Evolutionary conservation across 37 sponge, comb jelly and placozoan genomes (phyloP).

Genomic region (Bolinopsis microptera): DNA sequence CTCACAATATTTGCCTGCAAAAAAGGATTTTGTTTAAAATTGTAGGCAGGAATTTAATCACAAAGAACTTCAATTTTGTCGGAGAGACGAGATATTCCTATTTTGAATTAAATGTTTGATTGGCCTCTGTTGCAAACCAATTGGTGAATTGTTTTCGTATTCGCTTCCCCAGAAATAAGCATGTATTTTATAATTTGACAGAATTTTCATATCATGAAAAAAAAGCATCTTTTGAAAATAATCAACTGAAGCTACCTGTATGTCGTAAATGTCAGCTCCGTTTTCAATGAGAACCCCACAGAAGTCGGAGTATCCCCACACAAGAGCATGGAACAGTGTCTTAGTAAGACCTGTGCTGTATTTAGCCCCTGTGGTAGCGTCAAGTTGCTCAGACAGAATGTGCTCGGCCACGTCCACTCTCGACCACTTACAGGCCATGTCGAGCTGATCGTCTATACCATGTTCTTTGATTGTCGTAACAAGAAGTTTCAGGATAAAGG

Average conservation of each 20-base stretch:
- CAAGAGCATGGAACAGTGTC: conserved; percentile 22
- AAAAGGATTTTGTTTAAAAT: neutral
- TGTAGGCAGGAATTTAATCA: too few relatives aligned
- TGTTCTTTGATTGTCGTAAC: neutral
- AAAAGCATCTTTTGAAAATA: too few relatives aligned
- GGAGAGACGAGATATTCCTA: too few relatives aligned
- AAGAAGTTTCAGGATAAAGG: neutral
- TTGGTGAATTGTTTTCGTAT: too few relatives aligned
- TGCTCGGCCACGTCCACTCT: conserved; percentile 29
- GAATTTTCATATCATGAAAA: too few relatives aligned
- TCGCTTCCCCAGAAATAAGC: too few relatives aligned
- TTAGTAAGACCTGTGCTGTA: neutral
- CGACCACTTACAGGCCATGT: conserved; percentile 2
- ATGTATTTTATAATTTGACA: too few relatives aligned
- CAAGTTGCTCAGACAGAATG: neutral
- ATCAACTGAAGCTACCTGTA: too few relatives aligned
- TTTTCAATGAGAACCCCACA: conserved; percentile 54
- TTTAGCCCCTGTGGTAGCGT: conserved; percentile 3
- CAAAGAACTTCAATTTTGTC: too few relatives aligned
- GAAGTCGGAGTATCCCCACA: neutral
- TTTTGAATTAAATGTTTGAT: too few relatives aligned
- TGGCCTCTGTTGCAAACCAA: too few relatives aligned
- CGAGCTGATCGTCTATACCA: neutral
- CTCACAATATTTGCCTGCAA: conserved; percentile 10
- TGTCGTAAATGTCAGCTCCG: conserved; percentile 27